A percentile compares a stretch with the other conserved stretches of the same genome.
Conservation (phyloP, 2,113 vertebrate species). For the Epinephelus cyanopodus region DNA sequence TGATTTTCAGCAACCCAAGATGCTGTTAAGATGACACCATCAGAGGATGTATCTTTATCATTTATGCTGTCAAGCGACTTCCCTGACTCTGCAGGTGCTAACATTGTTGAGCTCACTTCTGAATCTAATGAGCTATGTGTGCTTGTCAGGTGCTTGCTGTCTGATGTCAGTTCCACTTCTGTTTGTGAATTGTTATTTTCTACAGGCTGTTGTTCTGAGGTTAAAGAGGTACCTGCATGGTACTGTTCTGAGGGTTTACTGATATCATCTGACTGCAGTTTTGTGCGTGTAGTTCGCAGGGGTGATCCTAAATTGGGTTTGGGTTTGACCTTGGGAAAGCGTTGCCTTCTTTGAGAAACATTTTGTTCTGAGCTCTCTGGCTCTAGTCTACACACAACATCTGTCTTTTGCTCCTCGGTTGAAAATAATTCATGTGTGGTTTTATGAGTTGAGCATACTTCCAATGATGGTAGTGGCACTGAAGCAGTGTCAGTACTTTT, state of each 20-base stretch:
- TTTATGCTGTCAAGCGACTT: neutral
- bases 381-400: neutral
- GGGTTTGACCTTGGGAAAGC: conserved; percentile 58
- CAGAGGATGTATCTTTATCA: neutral
- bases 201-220: conserved; percentile 7
- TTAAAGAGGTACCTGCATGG: neutral
- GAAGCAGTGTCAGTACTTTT: neutral
- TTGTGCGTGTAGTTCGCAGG: conserved; percentile 18
- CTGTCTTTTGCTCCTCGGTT: neutral
- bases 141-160: neutral
- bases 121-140: neutral
- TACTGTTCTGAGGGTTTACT: neutral
- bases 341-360: conserved; percentile 39
- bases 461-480: neutral
- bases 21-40: neutral
- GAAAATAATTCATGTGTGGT: conserved; percentile 4
- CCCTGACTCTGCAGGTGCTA: neutral
- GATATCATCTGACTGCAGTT: neutral
- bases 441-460: conserved; percentile 20
- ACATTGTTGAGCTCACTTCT: conserved; percentile 1
- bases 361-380: conserved; percentile 24
- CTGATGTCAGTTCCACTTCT: neutral
- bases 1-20: neutral
- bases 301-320: conserved; percentile 59
- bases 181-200: neutral